These are phyloP conservation scores for Trachelipus rathkii DNA, from an alignment of 1,140 invertebrate species.

Conservation along the genomic window DNA sequence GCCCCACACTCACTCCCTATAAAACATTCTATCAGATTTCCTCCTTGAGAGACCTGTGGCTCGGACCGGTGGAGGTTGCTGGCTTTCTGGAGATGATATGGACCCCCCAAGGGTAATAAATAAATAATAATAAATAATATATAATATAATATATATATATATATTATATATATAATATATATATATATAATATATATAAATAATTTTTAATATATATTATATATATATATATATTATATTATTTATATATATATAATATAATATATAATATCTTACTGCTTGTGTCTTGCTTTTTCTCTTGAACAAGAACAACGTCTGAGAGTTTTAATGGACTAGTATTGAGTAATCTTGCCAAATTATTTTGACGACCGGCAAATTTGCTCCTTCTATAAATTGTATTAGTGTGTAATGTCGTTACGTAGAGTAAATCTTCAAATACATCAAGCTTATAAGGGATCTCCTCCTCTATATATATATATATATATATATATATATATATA, in stretches of 20 bases:
- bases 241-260: constrained; percentile 46
- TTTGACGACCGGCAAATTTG: constrained; percentile 60
- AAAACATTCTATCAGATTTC: no score
- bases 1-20: no score
- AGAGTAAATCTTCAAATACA: constrained; percentile 68
- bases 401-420: constrained; percentile 61
- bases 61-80: no score
- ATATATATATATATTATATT: constrained; percentile 46
- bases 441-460: constrained; percentile 64
- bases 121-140: no score
- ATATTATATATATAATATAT: no score
- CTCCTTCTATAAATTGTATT: constrained; percentile 63
- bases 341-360: constrained; percentile 57
- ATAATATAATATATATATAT: no score
- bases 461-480: constrained; percentile 44
- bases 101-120: no score
- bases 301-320: constrained; percentile 64
- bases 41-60: no score
- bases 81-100: no score
- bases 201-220: constrained; percentile 47
- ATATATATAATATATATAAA: constrained; percentile 1
- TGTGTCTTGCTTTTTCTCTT: constrained; percentile 60
- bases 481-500: neutral
- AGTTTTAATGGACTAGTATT: constrained; percentile 58
- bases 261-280: constrained; percentile 51